Evolutionary conservation across 1,140 invertebrate species (phyloP), one percentile per base, ranked within the genome.

Genomic region (Drosophila guanche): DNA sequence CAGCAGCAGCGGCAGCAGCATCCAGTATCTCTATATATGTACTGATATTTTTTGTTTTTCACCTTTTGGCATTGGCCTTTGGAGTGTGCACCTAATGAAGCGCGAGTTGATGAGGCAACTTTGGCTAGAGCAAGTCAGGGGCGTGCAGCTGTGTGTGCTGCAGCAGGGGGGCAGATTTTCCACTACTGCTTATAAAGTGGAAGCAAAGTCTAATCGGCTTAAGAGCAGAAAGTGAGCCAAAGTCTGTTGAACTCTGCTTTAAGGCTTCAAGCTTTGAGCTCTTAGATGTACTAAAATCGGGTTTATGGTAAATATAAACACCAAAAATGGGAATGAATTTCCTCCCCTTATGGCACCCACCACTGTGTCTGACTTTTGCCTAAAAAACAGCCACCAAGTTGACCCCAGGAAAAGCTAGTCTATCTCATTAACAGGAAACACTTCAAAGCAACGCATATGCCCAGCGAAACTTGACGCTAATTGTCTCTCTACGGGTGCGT

Each of bases 21-120:
- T 20, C 16, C 0, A 20, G 16, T 20, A 0, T 20, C 16, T 20
- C 16, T 20, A 1, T 20, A 20, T 54, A 48, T 37, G 27, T 69
- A 23, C 12, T 51, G 40, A 22, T 41, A 29, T 55, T 42, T 55
- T 53, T 65, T 53, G 70, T 56, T 57, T 84, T 71, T 66, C 80
- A 86, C 80, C 80, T 85, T 85, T 76, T 86, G 81, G 80, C 81
- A 86, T 86, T 85, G 77, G 81, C 80, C 77, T 81, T 86, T 77
- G 60, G 67, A 84, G 66, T 52, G 73, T 74, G 73, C 77, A 47
- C 73, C 80, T 85, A 85, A 85, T 85, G 80, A 85, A 85, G 81
- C 81, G 77, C 53, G 60, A 47, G 73, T 65, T 77, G 80, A 77
- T 85, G 81, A 86, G 70, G 50, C 73, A 43, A 69, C 40, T 47